Percentiles rank a stretch among this genome's conserved stretches.
Conservation (phyloP, 2,113 vertebrate species). For the Bubalus kerabau region DNA sequence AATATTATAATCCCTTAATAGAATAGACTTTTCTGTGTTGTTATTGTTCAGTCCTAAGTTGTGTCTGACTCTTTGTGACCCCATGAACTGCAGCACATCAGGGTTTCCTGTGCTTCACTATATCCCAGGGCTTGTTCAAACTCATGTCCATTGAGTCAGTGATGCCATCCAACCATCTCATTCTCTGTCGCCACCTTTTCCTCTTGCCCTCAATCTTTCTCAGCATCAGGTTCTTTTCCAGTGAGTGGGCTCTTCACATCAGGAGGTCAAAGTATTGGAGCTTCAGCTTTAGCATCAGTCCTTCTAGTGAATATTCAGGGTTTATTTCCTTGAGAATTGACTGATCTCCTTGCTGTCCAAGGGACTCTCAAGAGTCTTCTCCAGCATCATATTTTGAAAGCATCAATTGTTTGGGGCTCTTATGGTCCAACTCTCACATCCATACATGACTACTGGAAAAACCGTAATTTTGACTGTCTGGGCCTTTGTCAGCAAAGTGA, state of each 20-base stretch:
- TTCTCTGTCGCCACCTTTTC: neutral
- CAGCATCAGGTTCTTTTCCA: neutral
- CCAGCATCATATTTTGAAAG: neutral
- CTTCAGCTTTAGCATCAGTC: neutral
- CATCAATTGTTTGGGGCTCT: neutral
- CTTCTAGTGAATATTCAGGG: neutral
- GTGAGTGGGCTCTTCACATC: neutral
- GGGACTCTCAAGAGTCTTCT: neutral
- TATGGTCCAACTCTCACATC: neutral
- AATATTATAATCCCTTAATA: neutral
- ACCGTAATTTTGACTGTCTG: neutral
- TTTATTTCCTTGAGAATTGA: neutral
- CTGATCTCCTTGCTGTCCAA: neutral
- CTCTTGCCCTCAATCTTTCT: neutral
- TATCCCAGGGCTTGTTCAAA: neutral
- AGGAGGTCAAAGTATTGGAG: neutral
- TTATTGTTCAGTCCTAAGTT: neutral
- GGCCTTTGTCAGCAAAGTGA: neutral
- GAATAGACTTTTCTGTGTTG: neutral
- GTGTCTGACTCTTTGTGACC: neutral
- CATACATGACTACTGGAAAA: neutral
- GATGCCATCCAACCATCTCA: neutral
- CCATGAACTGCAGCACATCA: neutral
- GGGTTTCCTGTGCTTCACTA: neutral
- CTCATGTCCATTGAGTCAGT: neutral